Evolutionary conservation across 2,888 invertebrate genomes (phyloP).

Genomic region (Temnothorax unifasciatus): DNA sequence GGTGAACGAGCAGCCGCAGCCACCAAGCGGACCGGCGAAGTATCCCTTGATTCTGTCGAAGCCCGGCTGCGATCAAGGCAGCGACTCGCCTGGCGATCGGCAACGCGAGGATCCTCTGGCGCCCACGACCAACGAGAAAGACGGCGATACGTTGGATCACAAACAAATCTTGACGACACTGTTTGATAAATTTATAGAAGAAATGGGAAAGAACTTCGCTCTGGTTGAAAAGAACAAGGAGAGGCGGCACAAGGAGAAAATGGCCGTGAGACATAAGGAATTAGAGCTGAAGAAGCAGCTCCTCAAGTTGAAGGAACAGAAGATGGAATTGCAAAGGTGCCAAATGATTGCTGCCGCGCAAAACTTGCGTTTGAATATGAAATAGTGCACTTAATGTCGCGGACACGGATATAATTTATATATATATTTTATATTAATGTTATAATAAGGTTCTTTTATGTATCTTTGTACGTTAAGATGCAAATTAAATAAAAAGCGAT

Average conservation of each 20-base stretch:
- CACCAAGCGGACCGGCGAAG: constrained; percentile 53
- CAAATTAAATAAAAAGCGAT: neutral
- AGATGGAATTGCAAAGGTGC: constrained; percentile 75
- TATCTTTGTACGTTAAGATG: neutral
- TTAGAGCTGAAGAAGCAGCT: constrained; percentile 77
- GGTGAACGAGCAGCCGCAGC: constrained; percentile 74
- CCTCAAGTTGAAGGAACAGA: constrained; percentile 78
- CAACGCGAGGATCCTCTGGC: constrained; percentile 49
- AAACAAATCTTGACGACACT: constrained; percentile 53
- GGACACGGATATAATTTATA: neutral
- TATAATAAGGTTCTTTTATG: neutral
- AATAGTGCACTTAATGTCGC: neutral
- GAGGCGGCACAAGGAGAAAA: constrained; percentile 78
- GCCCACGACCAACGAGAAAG: constrained; percentile 15
- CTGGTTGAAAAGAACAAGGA: constrained; percentile 76
- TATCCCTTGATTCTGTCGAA: constrained; percentile 71
- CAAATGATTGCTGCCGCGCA: constrained; percentile 76
- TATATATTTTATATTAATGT: neutral
- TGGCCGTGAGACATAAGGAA: constrained; percentile 75
- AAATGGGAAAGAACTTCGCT: constrained; percentile 75
- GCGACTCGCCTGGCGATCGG: constrained; percentile 13
- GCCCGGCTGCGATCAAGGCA: constrained; percentile 40
- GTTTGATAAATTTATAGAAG: constrained; percentile 68
- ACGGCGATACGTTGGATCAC: constrained; percentile 35
- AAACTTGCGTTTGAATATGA: constrained; percentile 71